Percentiles rank a stretch among this genome's conserved stretches.
These are phyloP conservation scores for Probaryconus sp. DNA, from an alignment of 1,140 invertebrate genomes.

Conservation along the genomic window DNA sequence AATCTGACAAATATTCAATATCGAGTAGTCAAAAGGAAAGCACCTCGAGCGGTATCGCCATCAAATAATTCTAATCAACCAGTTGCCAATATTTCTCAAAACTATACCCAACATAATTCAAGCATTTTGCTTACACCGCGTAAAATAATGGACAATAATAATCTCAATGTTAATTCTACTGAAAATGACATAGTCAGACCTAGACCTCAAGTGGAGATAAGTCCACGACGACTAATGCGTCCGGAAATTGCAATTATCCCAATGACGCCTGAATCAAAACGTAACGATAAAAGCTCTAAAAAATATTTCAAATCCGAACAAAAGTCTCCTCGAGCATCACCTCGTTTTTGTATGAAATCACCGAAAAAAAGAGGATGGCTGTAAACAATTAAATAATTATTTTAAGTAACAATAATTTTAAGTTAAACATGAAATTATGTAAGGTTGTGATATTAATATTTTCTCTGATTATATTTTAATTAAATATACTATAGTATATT, in stretches of 20 bases:
- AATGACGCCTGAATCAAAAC: constrained; percentile 30
- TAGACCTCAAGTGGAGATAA: constrained; percentile 46
- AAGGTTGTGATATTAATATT: too few relatives aligned
- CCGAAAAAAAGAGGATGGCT: constrained; percentile 46
- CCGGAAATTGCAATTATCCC: constrained; percentile 53
- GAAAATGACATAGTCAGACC: constrained; percentile 36
- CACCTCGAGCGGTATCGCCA: constrained; percentile 21
- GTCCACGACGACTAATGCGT: constrained; percentile 53
- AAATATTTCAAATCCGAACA: constrained; percentile 50
- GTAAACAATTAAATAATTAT: constrained; percentile 7
- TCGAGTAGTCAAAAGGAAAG: constrained; percentile 8
- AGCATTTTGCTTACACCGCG: constrained; percentile 12
- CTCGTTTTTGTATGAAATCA: constrained; percentile 40
- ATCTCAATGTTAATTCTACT: neutral
- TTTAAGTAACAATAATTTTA: too few relatives aligned
- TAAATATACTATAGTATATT: too few relatives aligned
- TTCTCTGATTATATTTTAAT: too few relatives aligned
- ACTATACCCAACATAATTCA: constrained; percentile 5
- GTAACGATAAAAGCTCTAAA: constrained; percentile 32
- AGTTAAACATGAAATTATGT: too few relatives aligned
- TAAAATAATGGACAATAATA: constrained; percentile 22
- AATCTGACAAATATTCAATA: constrained; percentile 11
- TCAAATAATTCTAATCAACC: constrained; percentile 7
- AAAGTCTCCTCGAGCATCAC: constrained; percentile 60
- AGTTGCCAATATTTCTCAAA: constrained; percentile 13